Conservation (phyloP, 1,140 invertebrate genomes). For the Stenopsyche tienmushanensis region DNA sequence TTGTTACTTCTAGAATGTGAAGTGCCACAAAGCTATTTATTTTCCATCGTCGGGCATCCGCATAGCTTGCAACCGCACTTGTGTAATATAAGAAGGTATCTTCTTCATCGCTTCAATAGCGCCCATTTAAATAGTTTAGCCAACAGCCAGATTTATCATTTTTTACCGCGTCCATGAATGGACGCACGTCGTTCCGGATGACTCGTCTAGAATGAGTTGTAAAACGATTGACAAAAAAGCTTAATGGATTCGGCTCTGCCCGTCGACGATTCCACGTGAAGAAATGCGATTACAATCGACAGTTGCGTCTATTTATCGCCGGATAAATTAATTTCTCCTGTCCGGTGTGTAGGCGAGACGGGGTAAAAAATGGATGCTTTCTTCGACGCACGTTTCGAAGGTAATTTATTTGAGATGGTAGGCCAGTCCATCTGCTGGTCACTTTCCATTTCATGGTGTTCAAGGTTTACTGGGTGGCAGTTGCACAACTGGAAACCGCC, state of each 20-base stretch:
- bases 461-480: conserved; percentile 30
- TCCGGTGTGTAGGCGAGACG: conserved; percentile 2
- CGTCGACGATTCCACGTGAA: neutral
- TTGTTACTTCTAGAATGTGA: too few species aligned
- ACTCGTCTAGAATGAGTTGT: too few species aligned
- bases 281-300: conserved; percentile 8
- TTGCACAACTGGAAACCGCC: conserved; percentile 18
- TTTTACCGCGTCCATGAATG: too few species aligned
- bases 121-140: too few species aligned
- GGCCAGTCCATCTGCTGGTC: conserved; percentile 19
- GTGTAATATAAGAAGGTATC: too few species aligned
- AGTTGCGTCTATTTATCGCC: neutral
- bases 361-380: conserved; percentile 16
- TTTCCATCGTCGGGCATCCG: too few species aligned
- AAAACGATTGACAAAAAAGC: too few species aligned
- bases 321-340: conserved; percentile 15
- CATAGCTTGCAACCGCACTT: too few species aligned
- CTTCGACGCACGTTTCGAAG: conserved; percentile 19
- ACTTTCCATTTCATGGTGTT: conserved; percentile 37
- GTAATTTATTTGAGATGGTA: conserved; percentile 30
- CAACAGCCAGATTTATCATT: too few species aligned
- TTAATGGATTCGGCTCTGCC: neutral
- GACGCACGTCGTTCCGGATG: too few species aligned
- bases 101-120: too few species aligned
- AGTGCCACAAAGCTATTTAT: too few species aligned